A percentile compares a stretch with the other conserved stretches of the same genome.
phyloP scores from a whole-genome alignment of 2,888 invertebrate species.

The Caenorhabditis auriculariae region DNA sequence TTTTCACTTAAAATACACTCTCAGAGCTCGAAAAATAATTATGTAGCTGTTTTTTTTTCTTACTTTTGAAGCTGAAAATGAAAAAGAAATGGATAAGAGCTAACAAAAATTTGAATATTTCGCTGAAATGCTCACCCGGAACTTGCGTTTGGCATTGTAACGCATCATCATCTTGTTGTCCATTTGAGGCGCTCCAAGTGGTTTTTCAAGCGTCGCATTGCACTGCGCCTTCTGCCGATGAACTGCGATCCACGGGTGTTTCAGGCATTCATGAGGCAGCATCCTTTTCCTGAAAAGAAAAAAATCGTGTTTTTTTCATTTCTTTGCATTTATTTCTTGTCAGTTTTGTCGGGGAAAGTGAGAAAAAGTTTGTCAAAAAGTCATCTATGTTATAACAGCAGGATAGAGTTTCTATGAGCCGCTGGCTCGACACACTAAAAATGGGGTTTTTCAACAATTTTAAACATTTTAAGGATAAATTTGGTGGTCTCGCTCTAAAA shows the following conservation, averaged over 20 bases:
- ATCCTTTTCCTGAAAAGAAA: conserved; percentile 53
- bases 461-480: no score
- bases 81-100: background rate
- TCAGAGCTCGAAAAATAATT: background rate
- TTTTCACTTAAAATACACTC: background rate
- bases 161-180: conserved; percentile 51
- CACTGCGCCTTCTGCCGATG: conserved; percentile 43
- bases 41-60: background rate
- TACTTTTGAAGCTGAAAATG: background rate
- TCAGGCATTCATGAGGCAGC: conserved; percentile 58
- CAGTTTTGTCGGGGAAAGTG: background rate
- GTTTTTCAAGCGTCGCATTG: conserved; percentile 35
- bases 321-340: background rate
- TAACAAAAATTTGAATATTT: no score
- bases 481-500: no score
- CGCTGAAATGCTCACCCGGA: conserved; percentile 53
- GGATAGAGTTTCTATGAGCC: no score
- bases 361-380: no score
- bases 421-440: no score
- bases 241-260: conserved; percentile 59
- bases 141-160: conserved; percentile 55
- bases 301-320: background rate
- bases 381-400: no score
- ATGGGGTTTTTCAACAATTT: no score
- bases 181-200: conserved; percentile 37